A percentile compares a stretch with the other conserved stretches of the same genome.
These are phyloP conservation scores for Anolis carolinensis DNA, from an alignment of 2,113 vertebrate genomes.

Conservation along the genomic window DNA sequence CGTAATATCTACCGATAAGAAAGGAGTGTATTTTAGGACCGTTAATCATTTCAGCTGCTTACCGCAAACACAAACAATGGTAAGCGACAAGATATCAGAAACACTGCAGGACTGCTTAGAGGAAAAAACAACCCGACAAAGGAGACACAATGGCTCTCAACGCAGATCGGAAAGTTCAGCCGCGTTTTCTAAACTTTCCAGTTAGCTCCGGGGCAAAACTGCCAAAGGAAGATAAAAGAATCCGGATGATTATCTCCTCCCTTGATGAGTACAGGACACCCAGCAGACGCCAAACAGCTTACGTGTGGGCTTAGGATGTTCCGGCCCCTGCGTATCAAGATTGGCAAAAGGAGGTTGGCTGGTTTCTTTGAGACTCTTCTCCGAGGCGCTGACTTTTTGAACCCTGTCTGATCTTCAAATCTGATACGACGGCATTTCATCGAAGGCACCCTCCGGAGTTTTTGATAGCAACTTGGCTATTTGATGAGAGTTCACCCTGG, in stretches of 20 bases:
- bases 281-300: slow-evolving; percentile 9
- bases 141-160: slow-evolving; percentile 43
- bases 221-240: slow-evolving; percentile 61
- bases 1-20: neutral
- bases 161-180: slow-evolving; percentile 40
- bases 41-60: neutral
- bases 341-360: neutral
- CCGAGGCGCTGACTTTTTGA: slow-evolving; percentile 27
- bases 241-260: slow-evolving; percentile 46
- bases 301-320: slow-evolving; percentile 7
- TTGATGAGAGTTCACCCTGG: neutral
- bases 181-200: slow-evolving; percentile 43
- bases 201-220: slow-evolving; percentile 58
- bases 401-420: neutral
- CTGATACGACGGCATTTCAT: neutral
- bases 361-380: slow-evolving; percentile 33
- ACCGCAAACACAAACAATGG: slow-evolving; percentile 17
- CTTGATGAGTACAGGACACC: slow-evolving; percentile 24
- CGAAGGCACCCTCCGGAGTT: neutral
- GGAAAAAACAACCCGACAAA: slow-evolving; percentile 46
- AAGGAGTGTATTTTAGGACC: neutral
- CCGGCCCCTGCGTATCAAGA: slow-evolving; percentile 35
- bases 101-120: neutral
- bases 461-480: neutral
- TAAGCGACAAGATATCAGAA: slow-evolving; percentile 1